Conservation (phyloP, 2,797 vertebrate species). For the Etheostoma perlongum region DNA sequence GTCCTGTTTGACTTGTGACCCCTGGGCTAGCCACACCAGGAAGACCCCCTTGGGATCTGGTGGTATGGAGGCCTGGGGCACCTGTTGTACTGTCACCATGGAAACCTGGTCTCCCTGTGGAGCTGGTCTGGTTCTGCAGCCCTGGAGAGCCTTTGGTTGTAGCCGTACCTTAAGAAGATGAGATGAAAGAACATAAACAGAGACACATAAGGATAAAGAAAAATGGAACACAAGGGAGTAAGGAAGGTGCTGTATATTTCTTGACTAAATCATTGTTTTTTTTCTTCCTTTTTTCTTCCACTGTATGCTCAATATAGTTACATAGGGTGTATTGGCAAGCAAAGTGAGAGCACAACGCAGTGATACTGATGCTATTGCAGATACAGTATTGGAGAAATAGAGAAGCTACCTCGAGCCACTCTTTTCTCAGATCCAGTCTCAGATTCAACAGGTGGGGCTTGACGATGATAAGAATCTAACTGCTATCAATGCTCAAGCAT, state of each 20-base stretch:
- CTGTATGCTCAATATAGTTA: too few species aligned
- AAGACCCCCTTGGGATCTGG: constrained; percentile 57
- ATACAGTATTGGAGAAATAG: too few species aligned
- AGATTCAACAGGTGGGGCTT: too few species aligned
- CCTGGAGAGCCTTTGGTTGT: constrained; percentile 75
- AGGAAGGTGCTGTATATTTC: background rate
- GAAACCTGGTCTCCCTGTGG: constrained; percentile 77
- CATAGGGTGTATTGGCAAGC: too few species aligned
- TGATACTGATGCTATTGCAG: too few species aligned
- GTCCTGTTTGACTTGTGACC: constrained; percentile 66
- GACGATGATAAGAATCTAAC: too few species aligned
- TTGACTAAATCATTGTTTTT: background rate
- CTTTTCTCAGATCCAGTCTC: too few species aligned
- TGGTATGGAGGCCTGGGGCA: constrained; percentile 74
- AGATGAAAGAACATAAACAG: background rate
- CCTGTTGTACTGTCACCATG: constrained; percentile 60
- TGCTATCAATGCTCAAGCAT: too few species aligned
- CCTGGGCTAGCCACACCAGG: constrained; percentile 74
- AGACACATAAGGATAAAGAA: background rate
- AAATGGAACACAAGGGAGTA: background rate
- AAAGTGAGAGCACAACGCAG: too few species aligned
- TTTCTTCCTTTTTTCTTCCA: too few species aligned
- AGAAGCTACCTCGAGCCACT: too few species aligned
- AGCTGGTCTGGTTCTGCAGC: constrained; percentile 72
- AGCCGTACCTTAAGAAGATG: constrained; percentile 43